These are phyloP conservation scores for Perodicticus potto DNA, from an alignment of 2,797 vertebrate species.

Conservation along the genomic window DNA sequence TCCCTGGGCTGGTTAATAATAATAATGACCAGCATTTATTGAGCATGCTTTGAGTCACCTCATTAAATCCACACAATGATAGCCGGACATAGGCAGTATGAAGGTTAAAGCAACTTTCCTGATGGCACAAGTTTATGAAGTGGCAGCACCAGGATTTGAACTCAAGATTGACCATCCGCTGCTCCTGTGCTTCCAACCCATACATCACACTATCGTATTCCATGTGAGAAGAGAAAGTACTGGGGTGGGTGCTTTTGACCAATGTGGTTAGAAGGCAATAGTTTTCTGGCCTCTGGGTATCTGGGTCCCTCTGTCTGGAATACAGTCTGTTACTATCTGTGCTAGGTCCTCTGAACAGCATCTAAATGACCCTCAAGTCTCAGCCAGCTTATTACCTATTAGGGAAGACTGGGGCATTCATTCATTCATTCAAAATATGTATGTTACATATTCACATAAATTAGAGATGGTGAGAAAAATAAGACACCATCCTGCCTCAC, in stretches of 20 bases:
- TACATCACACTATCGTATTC: accelerated
- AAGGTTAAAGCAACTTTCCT: not conserved
- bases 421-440: not conserved
- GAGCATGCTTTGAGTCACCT: not conserved
- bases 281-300: not conserved
- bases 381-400: not conserved
- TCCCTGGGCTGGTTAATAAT: not conserved
- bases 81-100: not conserved
- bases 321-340: not conserved
- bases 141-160: not conserved
- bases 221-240: not conserved
- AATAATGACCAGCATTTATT: not conserved
- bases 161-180: not conserved
- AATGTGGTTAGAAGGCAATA: not conserved
- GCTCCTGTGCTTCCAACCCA: not conserved
- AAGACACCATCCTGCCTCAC: not conserved
- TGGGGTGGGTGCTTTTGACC: not conserved
- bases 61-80: not conserved
- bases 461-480: not conserved
- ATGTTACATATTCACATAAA: not conserved
- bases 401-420: not conserved
- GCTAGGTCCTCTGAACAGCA: not conserved
- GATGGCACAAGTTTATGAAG: not conserved
- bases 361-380: not conserved
- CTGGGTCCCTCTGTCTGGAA: not conserved